Percentiles rank a stretch among this genome's conserved stretches.
These are phyloP conservation scores for Amblyjoppa fuscipennis DNA, from an alignment of 2,888 invertebrate genomes.

Conservation along the genomic window DNA sequence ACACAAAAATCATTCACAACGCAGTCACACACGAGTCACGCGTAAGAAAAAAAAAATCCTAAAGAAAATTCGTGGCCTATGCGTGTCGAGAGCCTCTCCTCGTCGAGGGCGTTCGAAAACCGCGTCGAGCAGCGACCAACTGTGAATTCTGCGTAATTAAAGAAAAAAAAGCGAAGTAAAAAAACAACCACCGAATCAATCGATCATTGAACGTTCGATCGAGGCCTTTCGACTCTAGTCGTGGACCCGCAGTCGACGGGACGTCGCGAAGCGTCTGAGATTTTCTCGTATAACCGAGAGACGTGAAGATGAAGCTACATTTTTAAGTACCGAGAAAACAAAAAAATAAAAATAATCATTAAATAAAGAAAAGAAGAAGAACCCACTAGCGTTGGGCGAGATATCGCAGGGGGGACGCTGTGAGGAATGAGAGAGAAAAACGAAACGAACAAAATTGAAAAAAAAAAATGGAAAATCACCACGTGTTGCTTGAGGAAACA, in stretches of 20 bases:
- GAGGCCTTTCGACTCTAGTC: conserved; percentile 59
- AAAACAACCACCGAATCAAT: conserved; percentile 54
- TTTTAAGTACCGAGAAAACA: conserved; percentile 30
- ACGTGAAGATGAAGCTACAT: conserved; percentile 12
- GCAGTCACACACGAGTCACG: conserved; percentile 26
- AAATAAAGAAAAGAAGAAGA: conserved; percentile 29
- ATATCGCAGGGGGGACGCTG: conserved; percentile 33
- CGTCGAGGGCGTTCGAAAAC: conserved; percentile 15
- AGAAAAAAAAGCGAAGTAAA: conserved; percentile 27
- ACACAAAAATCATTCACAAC: conserved; percentile 33
- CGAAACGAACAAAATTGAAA: conserved; percentile 16
- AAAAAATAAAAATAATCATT: conserved; percentile 27
- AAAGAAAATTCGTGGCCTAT: conserved; percentile 49
- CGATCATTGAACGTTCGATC: conserved; percentile 58
- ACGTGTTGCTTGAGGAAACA: conserved; percentile 52
- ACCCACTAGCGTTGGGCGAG: conserved; percentile 26
- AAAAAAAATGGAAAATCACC: conserved; percentile 23
- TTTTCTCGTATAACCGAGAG: conserved; percentile 1
- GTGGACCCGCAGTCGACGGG: conserved; percentile 51
- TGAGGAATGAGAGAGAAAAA: conserved; percentile 30
- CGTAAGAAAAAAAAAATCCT: conserved; percentile 6
- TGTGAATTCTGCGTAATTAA: conserved; percentile 11
- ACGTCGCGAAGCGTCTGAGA: conserved; percentile 19
- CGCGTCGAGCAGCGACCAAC: conserved; percentile 22
- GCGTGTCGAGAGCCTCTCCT: conserved; percentile 39